Evolutionary conservation across 2,797 vertebrate genomes (phyloP), one percentile per base, ranked within the genome.

Genomic region (Platyrinchus mystaceus): DNA sequence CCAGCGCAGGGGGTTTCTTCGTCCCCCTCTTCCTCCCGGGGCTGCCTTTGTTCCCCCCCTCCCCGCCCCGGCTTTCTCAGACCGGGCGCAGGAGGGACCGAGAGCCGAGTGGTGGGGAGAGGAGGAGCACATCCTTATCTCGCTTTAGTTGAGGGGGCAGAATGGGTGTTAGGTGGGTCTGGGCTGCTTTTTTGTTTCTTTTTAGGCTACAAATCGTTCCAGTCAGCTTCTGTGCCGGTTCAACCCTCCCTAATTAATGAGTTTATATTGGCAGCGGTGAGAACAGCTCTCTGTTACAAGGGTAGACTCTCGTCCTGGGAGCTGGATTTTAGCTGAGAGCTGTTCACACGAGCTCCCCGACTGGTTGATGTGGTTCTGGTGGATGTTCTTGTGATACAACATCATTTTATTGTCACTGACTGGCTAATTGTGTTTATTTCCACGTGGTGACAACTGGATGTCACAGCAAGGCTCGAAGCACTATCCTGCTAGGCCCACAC

Each of bases 361-460:
- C 32, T n/a, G 18, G 9, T 24, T 68, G 43, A 9, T 62, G 53
- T 26, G 30, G 11, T 63, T 84, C 44, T 47, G 44, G 24, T 27
- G 43, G 63, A 55, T 22, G 19, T 50, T 71, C 49, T 53, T 80
- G 34, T 1, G 1, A 24, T 34, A 19, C 23, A 7, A 14, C 27
- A 14, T 50, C 18, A 6, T 43, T 49, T 66, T 34, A 9, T 58
- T 39, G 46, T 62, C 37, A 34, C 14, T 49, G 49, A 26, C 39
- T 23, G 1, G 1, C 47, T 56, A 32, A 55, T 10, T 36, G 37
- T 55, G 55, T 58, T n/a, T 47, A 20, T 62, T 86, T 53, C 55
- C 24, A 6, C 9, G 37, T 0, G 5, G 27, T 59, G 36, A 63
- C 44, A 50, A 9, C 36, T 47, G 41, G 44, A 37, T 0, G 0